Base-by-base conservation (phyloP, 2,113 vertebrate species). In the Sinocyclocheilus anshuiensis region DNA sequence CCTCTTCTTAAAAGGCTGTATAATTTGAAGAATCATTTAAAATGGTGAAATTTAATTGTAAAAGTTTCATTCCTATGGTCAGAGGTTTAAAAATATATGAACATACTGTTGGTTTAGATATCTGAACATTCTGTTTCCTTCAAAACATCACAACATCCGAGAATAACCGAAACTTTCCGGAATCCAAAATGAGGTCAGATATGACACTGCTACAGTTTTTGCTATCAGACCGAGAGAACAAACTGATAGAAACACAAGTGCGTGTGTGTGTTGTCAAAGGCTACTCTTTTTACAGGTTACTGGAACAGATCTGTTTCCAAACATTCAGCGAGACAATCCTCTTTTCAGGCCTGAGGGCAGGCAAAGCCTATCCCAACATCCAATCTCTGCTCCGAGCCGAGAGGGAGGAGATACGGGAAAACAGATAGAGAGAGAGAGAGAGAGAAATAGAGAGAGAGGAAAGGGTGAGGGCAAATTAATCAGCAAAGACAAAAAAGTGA, bases 261-360 rank as follows among this genome's bases (percentile, higher is more conserved):
- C 4, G 22, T 75, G 36, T 74, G 72, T 76, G 74, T 50, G 65
- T 80, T 80, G 33, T 13, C 2, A 20, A 79, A 79, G 53, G 29
- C 53, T 79, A 79, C 78, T 77, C 50, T 16, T 77, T 77, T 77
- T 77, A 77, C 76, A 77, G 76, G 76, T 77, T 77, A 77, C 76
- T 77, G 57, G 78, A 81, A 63, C 33, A 26, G 78, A 81, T 81
- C 78, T 81, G 57, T 81, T 65, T 63, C 78, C 59, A 81, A 81
- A 81, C 42, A 77, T 22, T 39, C 69, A 72, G 33, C 69, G 33
- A 72, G 69, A 72, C 76, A 77, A 77, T 55, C 76, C 76, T 53
- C 76, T 77, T 65, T 65, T 81, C 59, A 81, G 59, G 59, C 57
- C 59, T 45, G 50, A 55, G 76, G 76, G 50, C 57, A 65, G 15